phyloP scores from a whole-genome alignment of 2,888 invertebrate species.

The Drosophila falleni region DNA sequence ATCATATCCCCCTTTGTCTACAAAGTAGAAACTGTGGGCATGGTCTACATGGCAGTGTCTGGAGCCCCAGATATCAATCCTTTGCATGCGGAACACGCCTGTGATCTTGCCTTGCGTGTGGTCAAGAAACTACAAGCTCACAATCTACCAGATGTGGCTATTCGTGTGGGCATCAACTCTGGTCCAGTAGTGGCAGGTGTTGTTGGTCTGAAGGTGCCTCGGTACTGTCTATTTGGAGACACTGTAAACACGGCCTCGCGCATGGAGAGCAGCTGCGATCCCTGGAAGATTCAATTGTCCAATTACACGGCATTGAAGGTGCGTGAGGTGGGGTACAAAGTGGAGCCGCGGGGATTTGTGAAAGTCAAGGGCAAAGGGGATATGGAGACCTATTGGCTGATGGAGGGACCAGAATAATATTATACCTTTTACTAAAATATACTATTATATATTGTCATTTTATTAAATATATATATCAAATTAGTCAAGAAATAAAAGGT shows the following conservation, averaged over 20 bases:
- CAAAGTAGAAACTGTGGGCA: constrained; percentile 98
- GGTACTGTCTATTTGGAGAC: constrained; percentile 96
- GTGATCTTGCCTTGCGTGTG: constrained; percentile 92
- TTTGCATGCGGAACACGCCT: constrained; percentile 91
- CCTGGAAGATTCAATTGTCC: constrained; percentile 92
- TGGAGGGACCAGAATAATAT: constrained; percentile 86
- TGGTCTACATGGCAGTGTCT: constrained; percentile 95
- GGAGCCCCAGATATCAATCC: constrained; percentile 93
- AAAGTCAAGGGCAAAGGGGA: constrained; percentile 95
- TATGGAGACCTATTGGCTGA: constrained; percentile 94
- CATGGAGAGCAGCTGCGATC: constrained; percentile 91
- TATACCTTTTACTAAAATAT: too few species aligned
- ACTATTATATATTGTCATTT: neutral
- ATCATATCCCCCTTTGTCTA: constrained; percentile 94
- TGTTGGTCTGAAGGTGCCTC: constrained; percentile 93
- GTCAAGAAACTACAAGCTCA: constrained; percentile 89
- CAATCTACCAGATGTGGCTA: constrained; percentile 88
- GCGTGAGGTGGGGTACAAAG: constrained; percentile 88
- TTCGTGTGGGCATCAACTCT: constrained; percentile 90
- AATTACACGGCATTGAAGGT: constrained; percentile 89
- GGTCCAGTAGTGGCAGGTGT: constrained; percentile 96
- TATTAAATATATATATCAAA: neutral
- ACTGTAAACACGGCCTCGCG: constrained; percentile 96
- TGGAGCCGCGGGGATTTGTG: constrained; percentile 90
- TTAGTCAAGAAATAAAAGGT: constrained; percentile 11